Base-by-base conservation (phyloP, 1,140 invertebrate species). In the Zaprionus ghesquierei region DNA sequence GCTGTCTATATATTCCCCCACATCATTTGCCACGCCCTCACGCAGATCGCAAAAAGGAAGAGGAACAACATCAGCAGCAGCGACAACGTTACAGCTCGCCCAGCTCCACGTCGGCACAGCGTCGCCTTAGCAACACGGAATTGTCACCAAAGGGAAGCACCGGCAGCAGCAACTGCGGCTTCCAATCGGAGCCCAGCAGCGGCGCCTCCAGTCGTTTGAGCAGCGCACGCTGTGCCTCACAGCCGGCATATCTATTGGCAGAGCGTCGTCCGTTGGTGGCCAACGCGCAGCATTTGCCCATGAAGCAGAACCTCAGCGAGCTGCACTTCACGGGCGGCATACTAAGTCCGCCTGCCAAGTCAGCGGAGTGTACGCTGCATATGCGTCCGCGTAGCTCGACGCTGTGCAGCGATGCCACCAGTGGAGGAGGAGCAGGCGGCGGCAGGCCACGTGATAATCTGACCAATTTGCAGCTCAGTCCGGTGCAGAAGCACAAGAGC, bases 281-380 rank as follows among this genome's bases (percentile, higher is more conserved):
- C 54, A 76, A 78, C 0, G 66, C 77, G 1, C 77, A 81, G 5
- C 31, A 12, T 87, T 9, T 80, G 75, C 13, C 35, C 6, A 90
- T 91, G 74, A 91, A 91, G 58, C 90, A 91, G 65, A 91, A 81
- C 64, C 78, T 91, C 33, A 80, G 80, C 61, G 90, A 91, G 53
- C 15, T 89, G 35, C 90, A 91, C 44, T 91, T 81, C 15, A 89
- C 73, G 29, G 81, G 85, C 35, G 77, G 74, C 12, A 18, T 44
- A 10, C 8, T 75, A 3, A 87, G 71, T 68, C 62, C 79, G 49
- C 51, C 72, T 13, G n/a, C 29, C 79, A 70, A 64, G 56, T 50
- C 9, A 9, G 18, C 41, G 8, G 84, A 90, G 50, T 81, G 77
- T 58, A 77, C 82, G 3, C 18, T 89, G 6, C 54, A 50, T 22